Evolutionary conservation across 2,888 invertebrate genomes (phyloP), one percentile per base, ranked within the genome.

Genomic region (Cryptocheilus praepositus): DNA sequence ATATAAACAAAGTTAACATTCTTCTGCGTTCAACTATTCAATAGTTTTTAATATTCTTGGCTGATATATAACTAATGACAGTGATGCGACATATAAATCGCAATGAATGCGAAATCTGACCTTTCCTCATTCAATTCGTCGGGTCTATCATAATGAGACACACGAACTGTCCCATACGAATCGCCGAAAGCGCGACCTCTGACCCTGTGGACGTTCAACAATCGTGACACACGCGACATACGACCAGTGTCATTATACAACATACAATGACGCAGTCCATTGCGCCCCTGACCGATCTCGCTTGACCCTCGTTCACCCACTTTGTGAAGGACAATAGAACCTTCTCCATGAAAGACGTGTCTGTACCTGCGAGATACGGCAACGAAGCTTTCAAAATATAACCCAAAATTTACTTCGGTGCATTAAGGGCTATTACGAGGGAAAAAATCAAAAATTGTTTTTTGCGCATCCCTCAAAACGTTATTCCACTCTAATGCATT

Each of bases 211-310:
- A 7, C 74, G 80, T 75, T 79, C 78, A 74, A 65, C 64, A 69
- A 69, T 77, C 75, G 77, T 76, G 79, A 77, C 73, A 81, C 80
- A 74, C 52, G 63, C 78, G 80, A 83, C 77, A 76, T 76, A 77
- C 68, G 76, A 80, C 74, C 79, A 79, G 76, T 81, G 78, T 83
- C 80, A 82, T 83, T 83, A 83, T 80, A 81, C 75, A 79, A 74
- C 68, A 5, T 77, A 85, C 83, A 84, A 85, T 83, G 70, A 76
- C 77, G 73, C 75, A 75, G 79, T 79, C 79, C 74, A 64, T 71
- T 80, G 76, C 80, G 72, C 74, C 76, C 78, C 75, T 74, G 62
- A 73, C 73, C 43, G 68, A 69, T 79, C 74, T 74, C 51, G 77
- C 77, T 79, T 81, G 82, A 83, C 81, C 83, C 74, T 71, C 73